Conservation (phyloP, 2,888 invertebrate species). For the Mimumesa dahlbomi region DNA sequence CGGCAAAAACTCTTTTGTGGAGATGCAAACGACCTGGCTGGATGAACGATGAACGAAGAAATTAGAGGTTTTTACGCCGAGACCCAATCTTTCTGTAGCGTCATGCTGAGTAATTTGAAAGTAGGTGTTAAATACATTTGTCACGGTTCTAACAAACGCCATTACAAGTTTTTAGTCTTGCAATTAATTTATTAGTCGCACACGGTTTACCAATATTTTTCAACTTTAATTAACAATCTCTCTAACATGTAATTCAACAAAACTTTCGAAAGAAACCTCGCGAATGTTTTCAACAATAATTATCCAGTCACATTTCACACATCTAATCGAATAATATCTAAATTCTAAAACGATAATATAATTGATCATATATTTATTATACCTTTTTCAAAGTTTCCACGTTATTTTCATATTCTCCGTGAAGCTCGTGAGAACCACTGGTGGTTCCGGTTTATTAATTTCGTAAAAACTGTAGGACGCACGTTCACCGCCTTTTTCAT, state of each 20-base stretch:
- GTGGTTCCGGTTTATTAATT: slow-evolving; percentile 67
- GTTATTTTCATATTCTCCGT: background rate
- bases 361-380: background rate
- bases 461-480: slow-evolving; percentile 60
- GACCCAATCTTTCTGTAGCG: slow-evolving; percentile 36
- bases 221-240: background rate
- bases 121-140: slow-evolving; percentile 54
- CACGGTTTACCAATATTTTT: too few relatives aligned
- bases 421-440: slow-evolving; percentile 49
- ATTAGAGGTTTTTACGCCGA: slow-evolving; percentile 29
- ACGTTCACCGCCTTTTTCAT: slow-evolving; percentile 65
- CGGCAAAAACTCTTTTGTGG: slow-evolving; percentile 38
- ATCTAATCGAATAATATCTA: too few relatives aligned
- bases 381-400: too few relatives aligned
- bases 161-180: slow-evolving; percentile 2
- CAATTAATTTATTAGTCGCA: background rate
- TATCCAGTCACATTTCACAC: too few relatives aligned
- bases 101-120: slow-evolving; percentile 51
- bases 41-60: slow-evolving; percentile 38
- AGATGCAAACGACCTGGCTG: slow-evolving; percentile 52
- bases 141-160: slow-evolving; percentile 36
- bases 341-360: too few relatives aligned
- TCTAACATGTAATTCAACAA: background rate
- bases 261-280: too few relatives aligned
- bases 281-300: too few relatives aligned